These are phyloP conservation scores for Brachyalestes nurse DNA, from an alignment of 2,797 vertebrate genomes.

Conservation along the genomic window DNA sequence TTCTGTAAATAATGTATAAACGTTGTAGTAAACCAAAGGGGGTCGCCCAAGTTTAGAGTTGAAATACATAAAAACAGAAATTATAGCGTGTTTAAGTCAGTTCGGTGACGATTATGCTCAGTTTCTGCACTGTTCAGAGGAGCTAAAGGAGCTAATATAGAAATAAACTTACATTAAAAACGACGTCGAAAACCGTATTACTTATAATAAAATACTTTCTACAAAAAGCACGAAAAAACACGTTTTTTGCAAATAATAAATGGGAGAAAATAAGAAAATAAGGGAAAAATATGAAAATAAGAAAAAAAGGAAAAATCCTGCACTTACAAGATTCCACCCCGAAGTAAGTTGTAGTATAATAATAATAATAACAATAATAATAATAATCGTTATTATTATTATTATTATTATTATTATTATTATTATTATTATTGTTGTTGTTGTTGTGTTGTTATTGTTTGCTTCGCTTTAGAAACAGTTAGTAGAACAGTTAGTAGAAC, in stretches of 20 bases:
- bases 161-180: not conserved
- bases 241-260: not conserved
- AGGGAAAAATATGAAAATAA: not conserved
- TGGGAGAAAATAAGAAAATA: not conserved
- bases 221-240: not conserved
- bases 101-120: not conserved
- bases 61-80: no score
- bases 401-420: not conserved
- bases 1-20: not conserved
- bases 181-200: not conserved
- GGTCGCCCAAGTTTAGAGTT: no score
- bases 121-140: not conserved
- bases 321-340: not conserved
- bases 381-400: not conserved
- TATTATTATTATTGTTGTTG: not conserved
- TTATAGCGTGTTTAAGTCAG: not conserved
- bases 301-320: not conserved
- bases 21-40: no score
- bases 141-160: not conserved
- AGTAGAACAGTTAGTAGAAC: not conserved
- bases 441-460: not conserved
- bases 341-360: no score
- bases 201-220: not conserved
- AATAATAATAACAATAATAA: no score
- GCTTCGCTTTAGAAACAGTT: not conserved